These are phyloP conservation scores for Scolopax bukidnonensis DNA, from an alignment of 2,797 vertebrate species.

Conservation along the genomic window DNA sequence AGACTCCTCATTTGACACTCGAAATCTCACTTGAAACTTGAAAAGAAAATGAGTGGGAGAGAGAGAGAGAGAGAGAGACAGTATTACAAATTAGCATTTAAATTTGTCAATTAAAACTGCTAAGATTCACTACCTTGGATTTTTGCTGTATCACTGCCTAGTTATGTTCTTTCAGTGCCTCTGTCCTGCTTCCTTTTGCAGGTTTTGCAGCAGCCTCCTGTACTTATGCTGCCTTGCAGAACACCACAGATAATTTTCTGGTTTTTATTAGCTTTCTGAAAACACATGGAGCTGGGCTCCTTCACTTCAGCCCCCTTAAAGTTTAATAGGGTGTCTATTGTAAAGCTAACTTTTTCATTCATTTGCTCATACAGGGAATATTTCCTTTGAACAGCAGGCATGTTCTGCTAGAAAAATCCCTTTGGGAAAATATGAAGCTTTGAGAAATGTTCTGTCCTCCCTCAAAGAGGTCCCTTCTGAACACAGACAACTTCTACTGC, in stretches of 20 bases:
- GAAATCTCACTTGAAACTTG: slow-evolving; percentile 1
- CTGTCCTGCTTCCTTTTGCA: neutral
- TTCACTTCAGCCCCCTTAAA: slow-evolving; percentile 46
- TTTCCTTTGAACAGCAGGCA: slow-evolving; percentile 69
- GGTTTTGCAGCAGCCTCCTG: slow-evolving; percentile 14
- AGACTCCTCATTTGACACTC: neutral
- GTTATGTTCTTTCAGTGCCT: neutral
- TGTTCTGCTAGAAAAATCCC: slow-evolving; percentile 54
- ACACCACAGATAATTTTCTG: slow-evolving; percentile 40
- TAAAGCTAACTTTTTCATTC: slow-evolving; percentile 49
- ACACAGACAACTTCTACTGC: slow-evolving; percentile 24
- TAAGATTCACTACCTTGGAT: neutral
- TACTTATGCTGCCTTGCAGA: neutral
- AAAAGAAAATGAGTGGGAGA: slow-evolving; percentile 8
- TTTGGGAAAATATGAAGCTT: slow-evolving; percentile 63
- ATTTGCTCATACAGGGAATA: slow-evolving; percentile 48
- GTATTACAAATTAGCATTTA: neutral
- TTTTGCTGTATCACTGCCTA: slow-evolving; percentile 49
- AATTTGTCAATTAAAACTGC: slow-evolving; percentile 31
- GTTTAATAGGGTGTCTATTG: slow-evolving; percentile 58
- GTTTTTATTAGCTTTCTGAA: slow-evolving; percentile 46
- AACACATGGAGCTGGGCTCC: slow-evolving; percentile 38
- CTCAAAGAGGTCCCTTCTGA: slow-evolving; percentile 60
- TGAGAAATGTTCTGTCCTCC: slow-evolving; percentile 66
- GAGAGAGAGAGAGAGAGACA: neutral